These are phyloP conservation scores for Drosophila biarmipes DNA, from an alignment of 1,140 invertebrate genomes.

Conservation along the genomic window DNA sequence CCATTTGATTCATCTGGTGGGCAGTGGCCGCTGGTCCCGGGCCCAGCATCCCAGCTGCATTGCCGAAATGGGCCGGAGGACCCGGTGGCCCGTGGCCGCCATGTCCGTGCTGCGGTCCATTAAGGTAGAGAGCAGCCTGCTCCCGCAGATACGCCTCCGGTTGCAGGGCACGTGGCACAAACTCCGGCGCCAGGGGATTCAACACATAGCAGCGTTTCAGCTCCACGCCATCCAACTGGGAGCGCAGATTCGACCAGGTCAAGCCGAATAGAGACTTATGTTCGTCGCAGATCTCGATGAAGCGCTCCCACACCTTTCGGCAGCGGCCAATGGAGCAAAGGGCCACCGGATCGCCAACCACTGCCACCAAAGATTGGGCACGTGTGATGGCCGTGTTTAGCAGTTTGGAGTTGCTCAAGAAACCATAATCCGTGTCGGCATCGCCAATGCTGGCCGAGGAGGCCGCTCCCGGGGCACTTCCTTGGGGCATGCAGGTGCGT, in stretches of 20 bases:
- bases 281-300: slow-evolving; percentile 90
- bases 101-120: slow-evolving; percentile 51
- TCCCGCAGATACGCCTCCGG: slow-evolving; percentile 84
- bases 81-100: slow-evolving; percentile 55
- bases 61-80: slow-evolving; percentile 56
- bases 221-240: slow-evolving; percentile 90
- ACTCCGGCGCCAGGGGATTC: slow-evolving; percentile 93
- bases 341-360: slow-evolving; percentile 94
- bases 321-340: slow-evolving; percentile 93
- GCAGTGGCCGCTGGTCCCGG: slow-evolving; percentile 58
- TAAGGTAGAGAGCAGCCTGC: slow-evolving; percentile 76
- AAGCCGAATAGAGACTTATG: slow-evolving; percentile 92
- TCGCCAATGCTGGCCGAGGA: slow-evolving; percentile 71
- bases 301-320: slow-evolving; percentile 93
- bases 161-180: slow-evolving; percentile 88
- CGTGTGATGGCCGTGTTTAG: slow-evolving; percentile 95
- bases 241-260: slow-evolving; percentile 88
- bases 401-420: slow-evolving; percentile 93
- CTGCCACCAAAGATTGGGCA: slow-evolving; percentile 93
- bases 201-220: slow-evolving; percentile 90
- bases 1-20: slow-evolving; percentile 75
- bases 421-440: slow-evolving; percentile 92
- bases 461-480: slow-evolving; percentile 66
- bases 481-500: slow-evolving; percentile 87
- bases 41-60: slow-evolving; percentile 60